phyloP scores from a whole-genome alignment of 2,113 vertebrate species.

The Apus apus region DNA sequence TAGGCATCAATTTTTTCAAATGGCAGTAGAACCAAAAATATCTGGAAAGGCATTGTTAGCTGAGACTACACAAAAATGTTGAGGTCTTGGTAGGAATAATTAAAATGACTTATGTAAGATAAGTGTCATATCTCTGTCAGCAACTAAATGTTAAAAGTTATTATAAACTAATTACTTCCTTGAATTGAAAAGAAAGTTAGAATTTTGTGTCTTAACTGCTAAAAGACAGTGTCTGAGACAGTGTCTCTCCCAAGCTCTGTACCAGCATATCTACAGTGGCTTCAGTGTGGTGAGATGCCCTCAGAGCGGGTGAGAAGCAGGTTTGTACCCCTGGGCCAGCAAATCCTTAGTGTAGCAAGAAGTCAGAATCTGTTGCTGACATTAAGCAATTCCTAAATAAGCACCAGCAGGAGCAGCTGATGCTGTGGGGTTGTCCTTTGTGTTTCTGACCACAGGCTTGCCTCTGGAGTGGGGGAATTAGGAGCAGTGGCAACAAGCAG shows the following conservation, averaged over 20 bases:
- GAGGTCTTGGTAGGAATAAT: slow-evolving; percentile 61
- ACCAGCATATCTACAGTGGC: not conserved
- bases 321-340: not conserved
- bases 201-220: slow-evolving; percentile 32
- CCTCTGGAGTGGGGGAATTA: not conserved
- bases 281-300: not conserved
- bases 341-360: not conserved
- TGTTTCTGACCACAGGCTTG: not conserved
- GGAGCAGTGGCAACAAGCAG: not conserved
- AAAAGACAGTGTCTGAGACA: not conserved
- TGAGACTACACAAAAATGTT: slow-evolving; percentile 39
- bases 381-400: not conserved
- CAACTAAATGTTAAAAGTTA: slow-evolving; percentile 62
- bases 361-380: not conserved
- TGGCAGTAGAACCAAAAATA: slow-evolving; percentile 29
- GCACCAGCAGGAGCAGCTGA: not conserved
- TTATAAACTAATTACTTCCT: slow-evolving; percentile 63
- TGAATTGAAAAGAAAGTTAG: slow-evolving; percentile 38
- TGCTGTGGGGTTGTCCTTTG: not conserved
- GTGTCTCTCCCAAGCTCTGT: not conserved
- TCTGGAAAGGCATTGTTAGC: slow-evolving; percentile 53
- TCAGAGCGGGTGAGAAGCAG: not conserved
- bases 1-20: slow-evolving; percentile 56
- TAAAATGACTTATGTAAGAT: slow-evolving; percentile 64
- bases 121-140: slow-evolving; percentile 64